A percentile compares a stretch with the other conserved stretches of the same genome.
These are phyloP conservation scores for Panzeria rudis DNA, from an alignment of 2,888 invertebrate genomes.

Conservation along the genomic window DNA sequence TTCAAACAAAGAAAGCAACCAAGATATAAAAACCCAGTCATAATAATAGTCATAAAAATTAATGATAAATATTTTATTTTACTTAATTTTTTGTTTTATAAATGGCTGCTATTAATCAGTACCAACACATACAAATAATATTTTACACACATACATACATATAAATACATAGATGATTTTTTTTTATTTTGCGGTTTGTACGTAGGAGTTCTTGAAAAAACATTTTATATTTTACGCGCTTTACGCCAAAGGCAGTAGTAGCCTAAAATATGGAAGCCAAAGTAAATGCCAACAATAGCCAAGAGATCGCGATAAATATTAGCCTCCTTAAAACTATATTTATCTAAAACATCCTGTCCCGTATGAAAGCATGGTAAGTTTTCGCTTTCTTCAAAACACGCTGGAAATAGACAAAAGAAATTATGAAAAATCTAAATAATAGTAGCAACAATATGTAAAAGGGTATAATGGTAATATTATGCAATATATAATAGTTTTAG, in stretches of 20 bases:
- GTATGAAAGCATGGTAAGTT: conserved; percentile 89
- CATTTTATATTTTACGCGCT: conserved; percentile 84
- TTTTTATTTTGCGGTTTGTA: conserved; percentile 22
- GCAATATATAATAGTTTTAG: too few species aligned
- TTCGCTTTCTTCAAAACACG: conserved; percentile 86
- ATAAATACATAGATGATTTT: neutral
- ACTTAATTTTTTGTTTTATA: conserved; percentile 20
- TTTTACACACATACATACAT: neutral
- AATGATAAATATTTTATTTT: conserved; percentile 37
- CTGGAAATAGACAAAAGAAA: conserved; percentile 82
- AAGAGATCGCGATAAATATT: conserved; percentile 88
- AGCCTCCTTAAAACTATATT: conserved; percentile 88
- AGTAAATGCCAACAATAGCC: conserved; percentile 87
- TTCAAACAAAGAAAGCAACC: neutral
- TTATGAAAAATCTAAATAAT: conserved; percentile 16
- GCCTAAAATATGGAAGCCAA: conserved; percentile 89
- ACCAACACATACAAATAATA: conserved; percentile 24
- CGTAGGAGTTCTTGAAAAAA: neutral
- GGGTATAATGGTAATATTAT: too few species aligned
- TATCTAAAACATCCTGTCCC: conserved; percentile 89
- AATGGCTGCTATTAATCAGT: conserved; percentile 37
- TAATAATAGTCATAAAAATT: conserved; percentile 15
- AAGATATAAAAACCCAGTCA: neutral
- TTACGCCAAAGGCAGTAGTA: conserved; percentile 88
- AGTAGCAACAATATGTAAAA: too few species aligned